phyloP scores from a whole-genome alignment of 2,113 vertebrate genomes.

The Cynopterus brachyotis region DNA sequence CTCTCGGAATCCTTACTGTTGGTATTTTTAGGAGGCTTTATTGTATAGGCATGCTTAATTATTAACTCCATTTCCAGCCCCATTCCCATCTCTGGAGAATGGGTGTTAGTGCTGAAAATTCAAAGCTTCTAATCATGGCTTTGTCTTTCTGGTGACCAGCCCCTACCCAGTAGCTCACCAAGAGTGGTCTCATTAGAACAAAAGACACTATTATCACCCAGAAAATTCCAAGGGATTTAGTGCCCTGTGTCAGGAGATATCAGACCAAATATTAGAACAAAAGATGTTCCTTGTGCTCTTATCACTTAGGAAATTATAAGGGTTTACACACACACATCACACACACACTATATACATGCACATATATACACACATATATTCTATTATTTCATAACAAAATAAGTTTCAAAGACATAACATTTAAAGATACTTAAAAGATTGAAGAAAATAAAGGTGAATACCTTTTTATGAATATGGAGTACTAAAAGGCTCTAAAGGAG shows the following conservation, averaged over 20 bases:
- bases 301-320: not conserved
- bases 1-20: not conserved
- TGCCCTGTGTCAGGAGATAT: not conserved
- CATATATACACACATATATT: not conserved
- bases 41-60: not conserved
- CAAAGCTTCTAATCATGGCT: not conserved
- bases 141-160: not conserved
- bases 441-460: not conserved
- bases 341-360: not conserved
- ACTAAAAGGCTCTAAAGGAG: not conserved
- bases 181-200: not conserved
- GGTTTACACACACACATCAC: not conserved
- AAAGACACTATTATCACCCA: not conserved
- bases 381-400: not conserved
- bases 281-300: not conserved
- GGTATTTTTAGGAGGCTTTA: not conserved
- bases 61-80: not conserved
- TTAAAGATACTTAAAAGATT: not conserved
- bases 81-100: not conserved
- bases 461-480: not conserved
- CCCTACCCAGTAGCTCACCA: not conserved
- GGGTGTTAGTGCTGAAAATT: not conserved
- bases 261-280: not conserved
- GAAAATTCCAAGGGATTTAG: not conserved
- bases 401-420: not conserved